Base-by-base conservation (phyloP, 1,140 invertebrate genomes). In the Pogonognathellus flavescens region DNA sequence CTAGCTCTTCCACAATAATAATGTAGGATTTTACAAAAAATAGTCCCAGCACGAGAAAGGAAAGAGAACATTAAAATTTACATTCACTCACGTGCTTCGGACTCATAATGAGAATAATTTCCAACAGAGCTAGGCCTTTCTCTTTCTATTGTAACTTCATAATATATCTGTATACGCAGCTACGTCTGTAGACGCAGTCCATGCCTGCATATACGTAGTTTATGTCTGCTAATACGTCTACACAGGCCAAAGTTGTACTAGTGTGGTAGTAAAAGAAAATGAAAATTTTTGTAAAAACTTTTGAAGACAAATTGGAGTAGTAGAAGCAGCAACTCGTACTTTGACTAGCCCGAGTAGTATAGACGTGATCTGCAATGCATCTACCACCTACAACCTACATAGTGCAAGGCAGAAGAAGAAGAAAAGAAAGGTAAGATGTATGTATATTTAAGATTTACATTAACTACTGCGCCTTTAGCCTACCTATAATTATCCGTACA, bases 401-500 rank as follows among this genome's bases (percentile, higher is more conserved):
- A 41, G 31, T 41, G 20, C 14, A n/a, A 4, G 20, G 62, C 22
- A 66, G 11, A 66, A 41, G 6, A 41, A 41, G 31, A 41, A 41
- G 31, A 41, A 41, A 41, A 66, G 62, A 66, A 66, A 76, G 70
- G 41, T 76, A 50, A 76, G 53, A n/a, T 57, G 53, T 57, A n/a
- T 57, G 53, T 57, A 57, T 57, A 57, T 13, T 57, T 57, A 57
- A n/a, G 70, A 76, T 76, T 76, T 76, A 50, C 70, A 76, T 76
- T 11, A 76, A 76, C 41, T 76, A 11, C 11, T 66, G 9, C 14
- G 25, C 20, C 20, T 66, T n/a, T 25, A 66, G 25, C 62, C 25
- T 66, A 76, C 70, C 70, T 76, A 76, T 76, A 76, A 76, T 76
- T 76, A 76, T 76, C 70, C 49, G 25, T 41, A 41, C 31, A 41